A percentile compares a stretch with the other conserved stretches of the same genome.
Conservation (phyloP, 2,113 vertebrate genomes). For the Mixornis gularis region DNA sequence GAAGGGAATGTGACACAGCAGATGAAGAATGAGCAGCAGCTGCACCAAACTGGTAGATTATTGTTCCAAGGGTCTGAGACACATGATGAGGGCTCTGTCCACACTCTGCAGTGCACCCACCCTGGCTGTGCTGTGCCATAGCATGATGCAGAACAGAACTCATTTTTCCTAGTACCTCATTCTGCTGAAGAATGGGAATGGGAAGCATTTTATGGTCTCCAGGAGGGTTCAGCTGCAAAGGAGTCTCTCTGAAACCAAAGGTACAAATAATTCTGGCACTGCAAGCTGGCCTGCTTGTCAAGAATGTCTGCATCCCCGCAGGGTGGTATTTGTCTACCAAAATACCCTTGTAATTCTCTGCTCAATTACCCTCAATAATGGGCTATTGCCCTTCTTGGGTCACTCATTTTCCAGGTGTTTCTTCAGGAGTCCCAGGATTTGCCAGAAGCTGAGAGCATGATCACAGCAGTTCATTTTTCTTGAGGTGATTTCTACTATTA, state of each 20-base stretch:
- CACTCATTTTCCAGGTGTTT: background rate
- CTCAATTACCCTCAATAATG: background rate
- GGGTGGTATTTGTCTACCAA: background rate
- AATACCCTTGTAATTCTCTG: background rate
- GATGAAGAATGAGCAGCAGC: background rate
- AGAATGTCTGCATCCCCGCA: background rate
- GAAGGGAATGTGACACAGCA: background rate
- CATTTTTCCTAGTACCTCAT: background rate
- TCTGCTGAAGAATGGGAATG: background rate
- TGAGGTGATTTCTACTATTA: background rate
- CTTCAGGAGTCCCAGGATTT: background rate
- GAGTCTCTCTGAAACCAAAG: background rate
- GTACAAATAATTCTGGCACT: background rate
- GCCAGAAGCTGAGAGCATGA: background rate
- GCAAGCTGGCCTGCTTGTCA: background rate
- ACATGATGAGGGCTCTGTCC: background rate
- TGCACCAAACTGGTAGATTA: background rate
- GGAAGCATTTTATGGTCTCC: background rate
- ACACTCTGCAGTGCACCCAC: background rate
- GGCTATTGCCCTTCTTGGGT: background rate
- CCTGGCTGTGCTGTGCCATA: background rate
- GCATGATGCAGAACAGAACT: rapidly evolving
- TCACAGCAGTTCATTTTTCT: background rate
- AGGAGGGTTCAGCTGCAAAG: background rate
- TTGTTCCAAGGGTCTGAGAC: background rate